Conservation (phyloP, 1,140 invertebrate genomes). For the Zophobas atratus region DNA sequence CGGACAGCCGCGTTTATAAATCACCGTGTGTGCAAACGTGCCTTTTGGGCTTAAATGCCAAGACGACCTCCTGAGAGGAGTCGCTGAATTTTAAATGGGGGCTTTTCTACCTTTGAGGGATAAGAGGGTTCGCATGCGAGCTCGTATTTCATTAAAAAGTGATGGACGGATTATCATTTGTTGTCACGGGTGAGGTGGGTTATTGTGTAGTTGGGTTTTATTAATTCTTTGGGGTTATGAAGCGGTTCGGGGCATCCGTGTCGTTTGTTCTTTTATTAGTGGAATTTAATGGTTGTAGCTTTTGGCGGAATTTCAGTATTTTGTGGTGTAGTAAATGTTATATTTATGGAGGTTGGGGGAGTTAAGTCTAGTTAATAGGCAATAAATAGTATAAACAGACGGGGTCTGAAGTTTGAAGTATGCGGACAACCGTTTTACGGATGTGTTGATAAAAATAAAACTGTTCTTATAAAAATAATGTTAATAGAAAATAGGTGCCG, state of each 20-base stretch:
- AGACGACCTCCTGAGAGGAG: slow-evolving; percentile 10
- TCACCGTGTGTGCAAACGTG: slow-evolving; percentile 7
- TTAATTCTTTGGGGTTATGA: too few species aligned
- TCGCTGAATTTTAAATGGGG: slow-evolving; percentile 14
- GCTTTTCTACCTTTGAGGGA: slow-evolving; percentile 4
- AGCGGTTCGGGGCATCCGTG: too few species aligned
- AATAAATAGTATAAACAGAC: slow-evolving; percentile 7
- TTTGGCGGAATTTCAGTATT: background rate
- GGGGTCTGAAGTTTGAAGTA: background rate
- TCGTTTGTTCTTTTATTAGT: too few species aligned
- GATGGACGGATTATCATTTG: background rate
- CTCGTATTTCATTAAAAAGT: background rate
- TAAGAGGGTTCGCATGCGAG: background rate
- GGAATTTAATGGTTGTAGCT: too few species aligned
- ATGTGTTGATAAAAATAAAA: too few species aligned
- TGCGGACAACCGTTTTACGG: too few species aligned
- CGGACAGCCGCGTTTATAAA: slow-evolving; percentile 4
- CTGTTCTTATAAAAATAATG: too few species aligned
- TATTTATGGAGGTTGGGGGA: slow-evolving; percentile 12
- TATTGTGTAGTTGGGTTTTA: too few species aligned
- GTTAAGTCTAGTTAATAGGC: slow-evolving; percentile 3
- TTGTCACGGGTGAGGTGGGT: background rate
- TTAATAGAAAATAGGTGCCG: too few species aligned
- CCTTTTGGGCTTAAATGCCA: slow-evolving; percentile 3
- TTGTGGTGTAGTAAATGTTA: slow-evolving; percentile 5